Evolutionary conservation across 2,797 vertebrate genomes (phyloP).

Genomic region (Pseudotriccus pelzelni): DNA sequence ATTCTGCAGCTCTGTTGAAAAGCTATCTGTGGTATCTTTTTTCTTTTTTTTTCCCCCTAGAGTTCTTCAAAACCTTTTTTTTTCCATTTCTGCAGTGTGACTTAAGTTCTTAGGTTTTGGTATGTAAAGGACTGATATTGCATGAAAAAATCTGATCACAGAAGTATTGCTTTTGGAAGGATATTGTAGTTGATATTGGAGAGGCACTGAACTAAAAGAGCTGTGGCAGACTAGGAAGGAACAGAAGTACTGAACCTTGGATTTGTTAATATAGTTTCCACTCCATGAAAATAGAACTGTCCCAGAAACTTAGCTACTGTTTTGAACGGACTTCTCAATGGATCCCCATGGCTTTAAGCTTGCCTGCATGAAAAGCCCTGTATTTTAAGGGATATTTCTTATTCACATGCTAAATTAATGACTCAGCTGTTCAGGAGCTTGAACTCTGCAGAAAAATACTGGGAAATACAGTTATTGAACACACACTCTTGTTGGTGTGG

Average conservation of each 20-base stretch:
- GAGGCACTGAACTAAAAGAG: not conserved
- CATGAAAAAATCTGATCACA: not conserved
- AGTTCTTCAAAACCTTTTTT: not conserved
- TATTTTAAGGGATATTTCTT: constrained; percentile 7
- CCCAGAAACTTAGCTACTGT: constrained; percentile 13
- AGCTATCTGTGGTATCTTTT: not conserved
- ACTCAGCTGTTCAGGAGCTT: not conserved
- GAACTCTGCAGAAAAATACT: not conserved
- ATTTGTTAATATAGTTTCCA: constrained; percentile 29
- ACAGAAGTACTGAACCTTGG: not conserved
- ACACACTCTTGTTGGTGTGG: not conserved
- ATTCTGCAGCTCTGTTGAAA: not conserved
- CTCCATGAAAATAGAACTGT: constrained; percentile 15
- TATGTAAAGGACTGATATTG: not conserved
- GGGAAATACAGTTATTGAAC: not conserved
- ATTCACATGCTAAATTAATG: not conserved
- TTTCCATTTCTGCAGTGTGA: not conserved
- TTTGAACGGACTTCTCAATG: constrained; percentile 19
- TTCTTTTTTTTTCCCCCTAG: fast-evolving
- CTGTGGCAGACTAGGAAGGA: not conserved
- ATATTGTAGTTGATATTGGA: not conserved
- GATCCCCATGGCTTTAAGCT: not conserved
- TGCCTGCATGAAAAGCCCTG: not conserved
- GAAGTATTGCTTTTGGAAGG: constrained; percentile 36
- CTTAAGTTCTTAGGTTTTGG: not conserved